Evolutionary conservation across 2,113 vertebrate genomes (phyloP).

Genomic region (Ictalurus punctatus): DNA sequence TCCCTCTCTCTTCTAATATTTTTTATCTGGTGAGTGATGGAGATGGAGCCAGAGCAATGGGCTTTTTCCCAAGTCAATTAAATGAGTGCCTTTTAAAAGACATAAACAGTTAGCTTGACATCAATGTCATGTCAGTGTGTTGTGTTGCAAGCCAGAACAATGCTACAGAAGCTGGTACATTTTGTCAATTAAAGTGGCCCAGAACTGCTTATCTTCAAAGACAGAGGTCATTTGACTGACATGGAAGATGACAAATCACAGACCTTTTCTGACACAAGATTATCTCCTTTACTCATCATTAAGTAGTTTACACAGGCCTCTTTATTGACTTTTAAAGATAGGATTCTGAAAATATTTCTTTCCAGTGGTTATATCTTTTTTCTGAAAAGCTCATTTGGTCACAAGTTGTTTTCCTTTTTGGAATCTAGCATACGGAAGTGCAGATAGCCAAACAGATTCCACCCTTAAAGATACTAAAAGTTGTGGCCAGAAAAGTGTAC

Average conservation of each 20-base stretch:
- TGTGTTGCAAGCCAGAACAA: not conserved
- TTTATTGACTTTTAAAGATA: not conserved
- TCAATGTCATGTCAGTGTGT: not conserved
- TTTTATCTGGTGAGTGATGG: not conserved
- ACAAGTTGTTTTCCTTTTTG: not conserved
- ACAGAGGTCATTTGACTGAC: not conserved
- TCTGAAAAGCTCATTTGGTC: not conserved
- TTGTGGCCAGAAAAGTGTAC: not conserved
- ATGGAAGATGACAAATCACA: not conserved
- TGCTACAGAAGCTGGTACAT: not conserved
- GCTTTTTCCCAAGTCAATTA: slow-evolving; percentile 13
- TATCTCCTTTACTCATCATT: not conserved
- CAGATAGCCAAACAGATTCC: not conserved
- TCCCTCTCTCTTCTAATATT: slow-evolving; percentile 4
- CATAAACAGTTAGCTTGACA: slow-evolving; percentile 17
- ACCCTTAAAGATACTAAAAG: not conserved
- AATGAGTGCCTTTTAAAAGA: slow-evolving; percentile 12
- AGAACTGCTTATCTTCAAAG: not conserved
- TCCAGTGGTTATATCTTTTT: not conserved
- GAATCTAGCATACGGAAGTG: not conserved
- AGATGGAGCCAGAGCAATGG: not conserved
- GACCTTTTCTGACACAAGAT: not conserved
- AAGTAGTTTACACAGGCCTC: not conserved
- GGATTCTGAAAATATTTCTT: not conserved
- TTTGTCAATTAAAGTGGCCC: not conserved